Conservation (phyloP, 1,140 invertebrate species). For the Drosophila prosaltans region DNA sequence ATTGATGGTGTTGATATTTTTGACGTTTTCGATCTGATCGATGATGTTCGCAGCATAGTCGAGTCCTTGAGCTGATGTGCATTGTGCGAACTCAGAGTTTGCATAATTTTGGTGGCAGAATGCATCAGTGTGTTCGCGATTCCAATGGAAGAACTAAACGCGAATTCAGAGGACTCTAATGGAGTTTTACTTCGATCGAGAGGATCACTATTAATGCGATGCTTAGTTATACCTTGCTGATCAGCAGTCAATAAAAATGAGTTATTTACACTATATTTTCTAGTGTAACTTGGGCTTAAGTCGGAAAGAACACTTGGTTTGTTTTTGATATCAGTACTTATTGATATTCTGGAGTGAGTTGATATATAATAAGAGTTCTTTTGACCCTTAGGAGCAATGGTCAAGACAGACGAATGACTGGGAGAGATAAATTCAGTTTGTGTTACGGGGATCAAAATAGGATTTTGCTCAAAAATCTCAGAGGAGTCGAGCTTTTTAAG, state of each 20-base stretch:
- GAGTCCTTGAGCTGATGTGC: background rate
- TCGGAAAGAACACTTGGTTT: background rate
- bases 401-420: background rate
- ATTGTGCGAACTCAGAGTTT: background rate
- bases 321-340: background rate
- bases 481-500: constrained; percentile 15
- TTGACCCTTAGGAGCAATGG: background rate
- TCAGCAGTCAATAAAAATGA: background rate
- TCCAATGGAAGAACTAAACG: background rate
- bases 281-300: background rate
- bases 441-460: background rate
- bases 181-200: background rate
- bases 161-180: constrained; percentile 1
- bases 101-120: background rate
- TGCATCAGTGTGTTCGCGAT: background rate
- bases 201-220: background rate
- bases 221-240: background rate
- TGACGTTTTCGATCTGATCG: background rate
- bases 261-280: background rate
- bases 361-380: background rate
- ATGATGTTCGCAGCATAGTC: background rate
- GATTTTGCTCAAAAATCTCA: background rate
- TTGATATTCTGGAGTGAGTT: background rate
- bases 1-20: background rate
- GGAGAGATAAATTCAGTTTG: background rate